Evolutionary conservation across 2,113 vertebrate genomes (phyloP).

Genomic region (Pseudolaguvia tuberculata): DNA sequence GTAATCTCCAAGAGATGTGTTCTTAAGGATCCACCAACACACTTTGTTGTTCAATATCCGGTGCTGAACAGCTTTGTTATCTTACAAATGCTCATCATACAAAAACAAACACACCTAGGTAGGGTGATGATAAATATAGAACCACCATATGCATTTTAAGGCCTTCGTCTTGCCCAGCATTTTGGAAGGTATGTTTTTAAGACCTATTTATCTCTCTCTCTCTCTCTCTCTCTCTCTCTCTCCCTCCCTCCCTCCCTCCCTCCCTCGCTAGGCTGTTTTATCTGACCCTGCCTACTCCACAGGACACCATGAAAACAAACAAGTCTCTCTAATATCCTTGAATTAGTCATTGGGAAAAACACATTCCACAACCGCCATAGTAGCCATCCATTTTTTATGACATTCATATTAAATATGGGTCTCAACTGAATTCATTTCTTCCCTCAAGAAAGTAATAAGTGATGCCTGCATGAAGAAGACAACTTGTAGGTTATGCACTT

Average conservation of each 20-base stretch:
- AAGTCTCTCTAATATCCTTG: conserved; percentile 37
- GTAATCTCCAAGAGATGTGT: background rate
- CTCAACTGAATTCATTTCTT: conserved; percentile 42
- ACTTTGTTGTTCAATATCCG: conserved; percentile 8
- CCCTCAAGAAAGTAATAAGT: conserved; percentile 38
- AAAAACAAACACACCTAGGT: conserved; percentile 49
- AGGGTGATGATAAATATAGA: conserved; percentile 59
- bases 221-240: background rate
- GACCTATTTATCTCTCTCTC: conserved; percentile 34
- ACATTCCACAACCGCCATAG: conserved; percentile 17
- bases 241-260: conserved; percentile 27
- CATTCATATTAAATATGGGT: conserved; percentile 50
- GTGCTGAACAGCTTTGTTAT: conserved; percentile 14
- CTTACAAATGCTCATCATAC: conserved; percentile 47
- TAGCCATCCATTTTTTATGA: conserved; percentile 39
- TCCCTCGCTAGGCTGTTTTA: conserved; percentile 24
- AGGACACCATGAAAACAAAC: conserved; percentile 28
- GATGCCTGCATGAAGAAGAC: conserved; percentile 1
- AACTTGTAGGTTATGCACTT: conserved; percentile 14
- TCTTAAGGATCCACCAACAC: background rate
- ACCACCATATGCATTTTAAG: too few species aligned
- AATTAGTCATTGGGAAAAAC: conserved; percentile 35
- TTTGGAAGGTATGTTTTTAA: conserved; percentile 48
- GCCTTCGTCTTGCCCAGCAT: conserved; percentile 38
- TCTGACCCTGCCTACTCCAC: conserved; percentile 26